phyloP scores from a whole-genome alignment of 2,888 invertebrate genomes.

The Philereme vetulata region DNA sequence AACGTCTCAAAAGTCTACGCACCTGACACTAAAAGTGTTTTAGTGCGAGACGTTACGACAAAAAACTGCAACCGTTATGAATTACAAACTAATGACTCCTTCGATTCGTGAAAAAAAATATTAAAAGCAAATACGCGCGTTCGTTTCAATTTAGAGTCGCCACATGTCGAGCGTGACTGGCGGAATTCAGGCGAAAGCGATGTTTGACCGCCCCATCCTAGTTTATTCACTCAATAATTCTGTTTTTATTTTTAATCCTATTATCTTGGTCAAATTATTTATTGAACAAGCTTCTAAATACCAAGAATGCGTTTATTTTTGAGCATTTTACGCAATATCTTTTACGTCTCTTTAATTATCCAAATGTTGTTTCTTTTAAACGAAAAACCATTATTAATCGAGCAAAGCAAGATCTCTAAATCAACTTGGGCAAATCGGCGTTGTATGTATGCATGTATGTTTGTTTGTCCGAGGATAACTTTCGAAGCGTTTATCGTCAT shows the following conservation, averaged over 20 bases:
- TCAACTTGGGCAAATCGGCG: too few species aligned
- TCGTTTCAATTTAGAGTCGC: slow-evolving; percentile 70
- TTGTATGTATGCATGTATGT: too few species aligned
- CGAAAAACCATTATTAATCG: too few species aligned
- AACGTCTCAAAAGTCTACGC: slow-evolving; percentile 49
- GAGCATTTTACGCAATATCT: too few species aligned
- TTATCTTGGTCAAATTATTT: slow-evolving; percentile 19
- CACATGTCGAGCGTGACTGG: slow-evolving; percentile 80
- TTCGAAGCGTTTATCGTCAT: too few species aligned
- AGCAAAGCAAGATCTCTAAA: too few species aligned
- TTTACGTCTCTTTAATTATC: too few species aligned
- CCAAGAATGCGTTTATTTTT: too few species aligned
- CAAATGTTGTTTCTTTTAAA: too few species aligned
- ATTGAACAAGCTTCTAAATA: slow-evolving; percentile 12
- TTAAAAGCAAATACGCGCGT: slow-evolving; percentile 66
- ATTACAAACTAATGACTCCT: slow-evolving; percentile 75
- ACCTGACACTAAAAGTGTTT: slow-evolving; percentile 61
- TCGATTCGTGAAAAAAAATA: slow-evolving; percentile 64
- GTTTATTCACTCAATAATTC: slow-evolving; percentile 38
- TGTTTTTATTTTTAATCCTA: slow-evolving; percentile 28
- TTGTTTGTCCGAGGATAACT: too few species aligned
- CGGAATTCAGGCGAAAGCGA: slow-evolving; percentile 43
- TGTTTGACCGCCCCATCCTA: slow-evolving; percentile 36
- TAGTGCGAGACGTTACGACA: slow-evolving; percentile 47
- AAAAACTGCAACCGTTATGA: slow-evolving; percentile 75